Evolutionary conservation across 2,888 invertebrate genomes (phyloP), one percentile per base, ranked within the genome.

Genomic region (Drosophila testacea): DNA sequence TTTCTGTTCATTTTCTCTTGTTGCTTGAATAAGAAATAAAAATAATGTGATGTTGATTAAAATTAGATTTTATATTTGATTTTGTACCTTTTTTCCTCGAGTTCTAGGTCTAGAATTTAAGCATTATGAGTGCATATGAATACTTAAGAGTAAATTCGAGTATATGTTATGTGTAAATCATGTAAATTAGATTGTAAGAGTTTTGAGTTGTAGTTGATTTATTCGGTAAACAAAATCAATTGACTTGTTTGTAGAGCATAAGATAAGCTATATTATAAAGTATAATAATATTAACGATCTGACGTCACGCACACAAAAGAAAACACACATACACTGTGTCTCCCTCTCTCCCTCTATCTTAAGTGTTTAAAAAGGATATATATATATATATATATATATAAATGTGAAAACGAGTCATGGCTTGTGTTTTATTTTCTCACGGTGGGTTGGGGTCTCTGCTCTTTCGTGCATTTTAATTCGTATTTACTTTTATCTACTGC

Each of bases 361-460:
- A 84, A 84, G 82, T 82, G 82, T 87, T 82, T 84, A 77, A 81
- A 81, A 79, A 52, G 16, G 16, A 16, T 16, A 34, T n/a, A 42
- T 32, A 32, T 32, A 34, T 27, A 56, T 16, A 47, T 30, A 34
- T 36, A 56, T 56, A 55, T 46, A 77, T 77, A 83, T 82, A 87
- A 87, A 86, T 82, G 82, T 82, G 87, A 81, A 82, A 81, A 59
- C 54, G 57, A 81, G 73, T 42, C 44, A 22, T 44, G 32, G 44
- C 36, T 46, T 75, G 46, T 62, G 46, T 65, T 61, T 44, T 62
- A 46, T 72, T 71, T 32, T 38, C 30, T 54, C 36, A 4, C 10
- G 13, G 10, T 11, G 0, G 41, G 28, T 50, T 52, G 52, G 54
- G 36, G 51, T 47, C 56, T 46, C 27, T 56, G 28, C 46, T 39